Base-by-base conservation (phyloP, 2,888 invertebrate genomes). In the Napeogenes inachia region DNA sequence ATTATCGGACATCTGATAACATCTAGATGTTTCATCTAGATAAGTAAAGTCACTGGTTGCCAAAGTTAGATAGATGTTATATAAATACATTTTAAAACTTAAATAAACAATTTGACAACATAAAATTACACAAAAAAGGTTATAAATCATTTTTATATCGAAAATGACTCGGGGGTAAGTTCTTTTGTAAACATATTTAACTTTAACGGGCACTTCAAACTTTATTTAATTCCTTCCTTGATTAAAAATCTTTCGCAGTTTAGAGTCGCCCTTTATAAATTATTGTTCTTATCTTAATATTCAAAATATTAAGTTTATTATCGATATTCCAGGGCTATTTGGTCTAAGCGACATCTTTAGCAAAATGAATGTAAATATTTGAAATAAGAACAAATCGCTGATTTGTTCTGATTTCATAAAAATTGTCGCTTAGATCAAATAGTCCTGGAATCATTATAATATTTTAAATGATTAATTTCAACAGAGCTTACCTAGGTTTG, bases 401-500 rank as follows among this genome's bases (percentile, higher is more conserved):
- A 21, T 21, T 21, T 21, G 21, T 21, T 21, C 21, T 21, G 21
- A 21, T 21, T 21, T 21, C 21, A 21, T 21, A 21, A 21, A 21
- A 21, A 21, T 21, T 21, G 21, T 21, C 21, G 21, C 21, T 21
- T 21, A 21, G 21, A 21, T 21, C 21, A 21, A 21, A 21, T 21
- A 21, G 21, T 1, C 21, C 21, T 21, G 21, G 21, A 8, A 38
- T 38, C 5, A 12, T 59, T 54, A 13, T 50, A 32, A 30, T 35
- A 50, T 47, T 55, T 42, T 53, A 21, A 21, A 21, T 21, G 21
- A 21, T 21, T 21, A 21, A 21, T 21, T 12, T 13, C 10, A 50
- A 47, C 4, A 50, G 46, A 60, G 64, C 82, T 85, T 74, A 91
- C 91, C 91, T 94, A 38, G 94, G 94, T 87, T 95, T 95, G 70